A percentile compares a stretch with the other conserved stretches of the same genome.
Conservation (phyloP, 64 coral and sea anemone genomes). For the Porites australiensis region DNA sequence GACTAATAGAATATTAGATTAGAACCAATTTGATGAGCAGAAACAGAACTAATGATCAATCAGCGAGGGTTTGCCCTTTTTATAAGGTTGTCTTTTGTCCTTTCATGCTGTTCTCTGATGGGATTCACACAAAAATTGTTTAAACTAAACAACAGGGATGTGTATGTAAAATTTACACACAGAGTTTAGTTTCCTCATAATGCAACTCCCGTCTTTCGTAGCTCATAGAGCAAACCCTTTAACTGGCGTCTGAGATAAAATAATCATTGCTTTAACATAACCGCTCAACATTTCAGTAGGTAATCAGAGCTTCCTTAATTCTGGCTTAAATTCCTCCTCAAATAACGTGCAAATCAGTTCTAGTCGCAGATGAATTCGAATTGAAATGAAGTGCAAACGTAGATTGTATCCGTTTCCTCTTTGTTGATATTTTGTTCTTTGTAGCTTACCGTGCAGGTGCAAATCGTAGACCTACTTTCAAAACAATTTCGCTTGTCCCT, state of each 20-base stretch:
- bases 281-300: not conserved
- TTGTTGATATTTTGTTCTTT: not conserved
- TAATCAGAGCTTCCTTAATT: constrained; percentile 9
- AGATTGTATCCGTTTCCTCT: not conserved
- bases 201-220: not conserved
- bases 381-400: not conserved
- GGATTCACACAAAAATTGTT: not conserved
- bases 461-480: not conserved
- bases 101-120: not conserved
- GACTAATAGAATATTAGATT: not conserved
- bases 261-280: not conserved
- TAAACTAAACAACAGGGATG: not conserved
- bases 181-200: not conserved
- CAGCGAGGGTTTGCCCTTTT: not conserved
- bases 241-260: not conserved
- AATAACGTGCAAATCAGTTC: not conserved
- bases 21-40: not conserved
- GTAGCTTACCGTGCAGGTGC: not conserved
- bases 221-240: not conserved
- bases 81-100: not conserved
- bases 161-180: not conserved
- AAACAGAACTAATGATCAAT: constrained; percentile 36
- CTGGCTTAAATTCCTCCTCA: not conserved
- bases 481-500: not conserved
- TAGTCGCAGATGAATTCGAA: not conserved